These are phyloP conservation scores for Redunca redunca DNA, from an alignment of 2,113 vertebrate genomes.

Conservation along the genomic window DNA sequence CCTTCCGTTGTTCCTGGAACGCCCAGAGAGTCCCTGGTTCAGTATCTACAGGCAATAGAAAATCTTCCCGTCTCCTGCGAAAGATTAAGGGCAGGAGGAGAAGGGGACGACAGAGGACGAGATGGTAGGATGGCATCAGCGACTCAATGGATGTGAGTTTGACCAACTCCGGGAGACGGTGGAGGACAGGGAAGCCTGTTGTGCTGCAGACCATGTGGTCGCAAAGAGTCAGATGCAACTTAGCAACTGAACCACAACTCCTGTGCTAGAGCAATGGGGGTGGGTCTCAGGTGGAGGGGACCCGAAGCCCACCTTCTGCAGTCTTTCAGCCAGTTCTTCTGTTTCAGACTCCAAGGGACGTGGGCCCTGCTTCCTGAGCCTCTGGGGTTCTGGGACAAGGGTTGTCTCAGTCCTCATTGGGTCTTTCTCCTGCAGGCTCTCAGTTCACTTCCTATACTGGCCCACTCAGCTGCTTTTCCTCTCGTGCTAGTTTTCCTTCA, in stretches of 20 bases:
- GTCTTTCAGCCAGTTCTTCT: not conserved
- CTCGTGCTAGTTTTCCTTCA: not conserved
- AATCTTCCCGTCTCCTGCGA: not conserved
- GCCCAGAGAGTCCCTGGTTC: not conserved
- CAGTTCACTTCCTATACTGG: not conserved
- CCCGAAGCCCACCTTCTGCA: not conserved
- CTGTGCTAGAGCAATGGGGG: not conserved
- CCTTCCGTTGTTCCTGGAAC: accelerated
- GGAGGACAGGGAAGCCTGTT: not conserved
- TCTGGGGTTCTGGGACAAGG: not conserved
- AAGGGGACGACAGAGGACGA: not conserved
- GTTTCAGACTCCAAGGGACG: not conserved
- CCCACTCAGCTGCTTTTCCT: not conserved
- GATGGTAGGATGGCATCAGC: not conserved
- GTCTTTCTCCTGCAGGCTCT: not conserved
- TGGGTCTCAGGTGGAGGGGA: not conserved
- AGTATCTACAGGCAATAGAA: not conserved
- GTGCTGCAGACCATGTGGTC: too few species aligned
- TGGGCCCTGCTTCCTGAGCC: not conserved
- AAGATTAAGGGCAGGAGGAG: not conserved
- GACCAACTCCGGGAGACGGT: not conserved
- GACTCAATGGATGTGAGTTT: not conserved
- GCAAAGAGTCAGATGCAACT: not conserved
- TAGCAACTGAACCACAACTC: not conserved
- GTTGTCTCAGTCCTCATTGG: accelerated